Conservation (phyloP, 2,113 vertebrate species). For the Delphinapterus leucas region DNA sequence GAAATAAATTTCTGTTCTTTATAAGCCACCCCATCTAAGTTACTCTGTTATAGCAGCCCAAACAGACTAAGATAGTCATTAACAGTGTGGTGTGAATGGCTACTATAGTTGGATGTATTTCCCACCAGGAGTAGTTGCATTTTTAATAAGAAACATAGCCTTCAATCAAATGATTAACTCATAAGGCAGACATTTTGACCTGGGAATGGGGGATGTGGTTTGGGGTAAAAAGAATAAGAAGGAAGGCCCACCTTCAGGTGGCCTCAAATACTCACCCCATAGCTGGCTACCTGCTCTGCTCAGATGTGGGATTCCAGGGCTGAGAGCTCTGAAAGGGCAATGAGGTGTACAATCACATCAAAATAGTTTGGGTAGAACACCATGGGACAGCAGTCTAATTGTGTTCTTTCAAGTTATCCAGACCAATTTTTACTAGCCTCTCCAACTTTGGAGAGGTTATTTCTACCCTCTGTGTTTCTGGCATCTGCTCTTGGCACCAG, state of each 20-base stretch:
- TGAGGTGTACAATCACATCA: not conserved
- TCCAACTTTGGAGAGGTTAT: slow-evolving; percentile 10
- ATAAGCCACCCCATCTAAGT: not conserved
- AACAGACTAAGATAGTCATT: not conserved
- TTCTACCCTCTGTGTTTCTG: slow-evolving; percentile 24
- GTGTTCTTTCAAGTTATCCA: slow-evolving; percentile 23
- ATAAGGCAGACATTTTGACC: not conserved
- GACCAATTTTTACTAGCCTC: not conserved
- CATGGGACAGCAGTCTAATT: not conserved
- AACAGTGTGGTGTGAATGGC: not conserved
- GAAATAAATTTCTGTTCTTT: not conserved
- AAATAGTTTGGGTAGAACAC: not conserved
- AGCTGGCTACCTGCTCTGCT: not conserved
- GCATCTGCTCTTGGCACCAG: slow-evolving; percentile 24
- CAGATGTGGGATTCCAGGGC: not conserved
- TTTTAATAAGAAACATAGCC: not conserved
- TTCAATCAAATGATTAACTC: not conserved
- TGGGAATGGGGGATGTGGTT: not conserved
- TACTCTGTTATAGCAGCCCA: not conserved
- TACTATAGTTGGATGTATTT: not conserved
- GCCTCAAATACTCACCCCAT: not conserved
- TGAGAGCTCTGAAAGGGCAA: not conserved
- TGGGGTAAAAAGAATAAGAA: not conserved
- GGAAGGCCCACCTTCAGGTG: not conserved
- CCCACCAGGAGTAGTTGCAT: not conserved